Conservation (phyloP, 2,888 invertebrate genomes). For the Colostygia pectinataria region DNA sequence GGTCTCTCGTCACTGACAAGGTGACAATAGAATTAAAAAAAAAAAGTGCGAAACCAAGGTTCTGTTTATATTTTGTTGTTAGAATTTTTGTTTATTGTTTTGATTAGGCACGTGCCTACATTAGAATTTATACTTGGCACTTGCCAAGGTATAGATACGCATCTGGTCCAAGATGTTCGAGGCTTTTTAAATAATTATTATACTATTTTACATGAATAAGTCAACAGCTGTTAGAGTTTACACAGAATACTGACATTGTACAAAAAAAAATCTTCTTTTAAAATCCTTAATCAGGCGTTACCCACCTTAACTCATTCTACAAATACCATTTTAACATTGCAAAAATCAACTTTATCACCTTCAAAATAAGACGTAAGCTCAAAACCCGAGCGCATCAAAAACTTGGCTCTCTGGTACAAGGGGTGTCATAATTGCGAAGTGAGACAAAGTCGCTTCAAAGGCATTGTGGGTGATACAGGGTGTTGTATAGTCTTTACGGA, state of each 20-base stretch:
- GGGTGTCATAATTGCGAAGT: constrained; percentile 79
- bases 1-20: too few species aligned
- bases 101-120: too few species aligned
- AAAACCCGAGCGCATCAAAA: constrained; percentile 30
- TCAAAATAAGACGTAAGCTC: constrained; percentile 25
- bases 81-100: too few species aligned
- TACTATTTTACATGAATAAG: too few species aligned
- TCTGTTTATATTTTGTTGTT: constrained; percentile 34
- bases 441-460: constrained; percentile 80
- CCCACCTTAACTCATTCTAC: constrained; percentile 16
- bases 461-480: constrained; percentile 63
- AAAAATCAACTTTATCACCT: constrained; percentile 28
- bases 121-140: too few species aligned
- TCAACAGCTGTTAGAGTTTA: neutral
- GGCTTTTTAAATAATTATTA: too few species aligned
- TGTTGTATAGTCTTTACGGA: constrained; percentile 70
- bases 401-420: constrained; percentile 59
- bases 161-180: too few species aligned
- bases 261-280: constrained; percentile 1
- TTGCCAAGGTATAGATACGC: too few species aligned
- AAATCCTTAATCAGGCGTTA: constrained; percentile 27
- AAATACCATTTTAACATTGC: neutral
- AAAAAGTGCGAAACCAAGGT: too few species aligned
- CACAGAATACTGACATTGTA: neutral
- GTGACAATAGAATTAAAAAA: too few species aligned